Base-by-base conservation (phyloP, 2,797 vertebrate species). In the Alcedo quadribrachys region DNA sequence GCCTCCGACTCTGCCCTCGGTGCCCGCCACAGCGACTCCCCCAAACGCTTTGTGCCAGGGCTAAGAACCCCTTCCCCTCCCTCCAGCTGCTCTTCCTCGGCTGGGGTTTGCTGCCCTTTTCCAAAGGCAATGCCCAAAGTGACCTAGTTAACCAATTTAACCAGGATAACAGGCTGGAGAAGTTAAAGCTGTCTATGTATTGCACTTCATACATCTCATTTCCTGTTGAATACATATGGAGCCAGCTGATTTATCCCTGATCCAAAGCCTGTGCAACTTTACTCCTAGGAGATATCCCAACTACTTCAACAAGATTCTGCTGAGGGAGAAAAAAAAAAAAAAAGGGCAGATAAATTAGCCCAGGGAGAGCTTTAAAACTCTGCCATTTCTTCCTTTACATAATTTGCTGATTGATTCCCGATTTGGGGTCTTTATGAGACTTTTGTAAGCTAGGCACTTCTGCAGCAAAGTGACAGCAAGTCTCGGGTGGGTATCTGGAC, bases 401-500 rank as follows among this genome's bases (percentile, higher is more conserved):
- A 68, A 89, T 58, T 83, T 73, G 16, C 69, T 42, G 51, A 42
- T 78, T 55, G 11, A 28, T 81, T 87, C 74, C 88, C 1, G 9
- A 62, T 94, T 57, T 67, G 75, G 28, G 58, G 32, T 43, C 61
- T 93, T 76, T 40, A 46, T 35, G 53, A 83, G 79, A 89, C 42
- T 90, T 91, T 67, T 65, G 78, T 77, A 33, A 1, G 1, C 35
- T 13, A 73, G 85, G 62, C 92, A 87, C 42, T 92, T 51, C 40
- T 55, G 84, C 12, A 1, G 73, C 82, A 32, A 83, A 93, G 89
- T 16, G 53, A 87, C 48, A 80, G 92, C 4, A 45, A 79, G 86
- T 61, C 89, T 86, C 37, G 20, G 69, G 84, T 76, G 87, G 91
- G 77, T 94, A 48, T 35, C 61, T 82, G 76, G 94, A 97, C 93